Evolutionary conservation across 23 tunicate genomes (phyloP).

Genomic region (Phallusia fumigata): DNA sequence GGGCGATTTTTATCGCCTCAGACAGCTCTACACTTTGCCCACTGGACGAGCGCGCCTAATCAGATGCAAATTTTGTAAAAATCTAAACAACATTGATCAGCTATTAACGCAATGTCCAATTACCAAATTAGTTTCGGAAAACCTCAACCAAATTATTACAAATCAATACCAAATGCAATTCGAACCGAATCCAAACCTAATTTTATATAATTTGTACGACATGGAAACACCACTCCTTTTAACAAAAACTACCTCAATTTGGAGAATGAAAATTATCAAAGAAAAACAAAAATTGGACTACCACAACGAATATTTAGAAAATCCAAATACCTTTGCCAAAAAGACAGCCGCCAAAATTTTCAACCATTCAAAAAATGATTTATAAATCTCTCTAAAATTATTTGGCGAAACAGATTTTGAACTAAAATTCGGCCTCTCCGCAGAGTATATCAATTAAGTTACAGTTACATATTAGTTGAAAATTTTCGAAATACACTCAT

Average conservation of each 20-base stretch:
- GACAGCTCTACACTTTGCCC: neutral
- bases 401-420: neutral
- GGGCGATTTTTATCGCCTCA: neutral
- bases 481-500: too few relatives aligned
- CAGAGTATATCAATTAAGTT: too few relatives aligned
- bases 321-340: neutral
- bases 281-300: neutral
- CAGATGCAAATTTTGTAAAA: slow-evolving; percentile 8
- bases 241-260: neutral
- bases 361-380: neutral
- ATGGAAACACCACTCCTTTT: neutral
- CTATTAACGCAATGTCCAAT: neutral
- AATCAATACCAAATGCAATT: neutral
- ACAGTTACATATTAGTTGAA: too few relatives aligned
- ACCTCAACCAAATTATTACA: too few relatives aligned
- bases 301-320: neutral
- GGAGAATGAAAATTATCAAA: neutral
- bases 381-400: neutral
- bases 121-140: too few relatives aligned
- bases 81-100: neutral
- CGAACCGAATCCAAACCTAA: neutral
- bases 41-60: neutral
- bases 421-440: neutral
- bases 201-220: neutral
- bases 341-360: neutral